Percentiles rank a stretch among this genome's conserved stretches.
Evolutionary conservation across 2,113 vertebrate genomes (phyloP).

Genomic region (Dryoscopus gambensis): DNA sequence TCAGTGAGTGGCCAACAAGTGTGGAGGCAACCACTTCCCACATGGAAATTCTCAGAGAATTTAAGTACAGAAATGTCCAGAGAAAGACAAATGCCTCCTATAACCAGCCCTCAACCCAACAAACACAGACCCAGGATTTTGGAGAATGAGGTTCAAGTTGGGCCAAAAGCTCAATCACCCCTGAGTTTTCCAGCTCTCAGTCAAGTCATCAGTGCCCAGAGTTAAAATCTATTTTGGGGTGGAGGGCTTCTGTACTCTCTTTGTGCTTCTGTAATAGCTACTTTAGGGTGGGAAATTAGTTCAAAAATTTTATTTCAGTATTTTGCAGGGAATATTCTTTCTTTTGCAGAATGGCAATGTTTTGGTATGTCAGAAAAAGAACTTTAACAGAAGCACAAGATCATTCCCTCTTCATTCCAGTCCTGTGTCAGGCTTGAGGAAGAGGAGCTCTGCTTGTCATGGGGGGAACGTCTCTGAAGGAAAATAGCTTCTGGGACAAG

Average conservation of each 20-base stretch:
- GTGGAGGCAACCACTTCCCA: background rate
- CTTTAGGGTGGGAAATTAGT: background rate
- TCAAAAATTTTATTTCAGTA: background rate
- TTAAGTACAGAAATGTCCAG: background rate
- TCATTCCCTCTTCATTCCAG: background rate
- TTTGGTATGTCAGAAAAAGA: background rate
- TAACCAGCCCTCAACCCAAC: background rate
- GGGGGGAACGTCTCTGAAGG: background rate
- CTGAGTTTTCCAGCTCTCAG: background rate
- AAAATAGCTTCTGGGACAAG: background rate
- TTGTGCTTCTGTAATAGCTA: background rate
- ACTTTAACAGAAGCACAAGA: background rate
- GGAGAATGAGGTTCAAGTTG: background rate
- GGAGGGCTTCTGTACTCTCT: background rate
- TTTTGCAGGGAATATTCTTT: background rate
- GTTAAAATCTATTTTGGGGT: background rate
- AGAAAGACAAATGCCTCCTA: background rate
- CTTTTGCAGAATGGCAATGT: background rate
- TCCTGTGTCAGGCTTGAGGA: background rate
- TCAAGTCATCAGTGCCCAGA: background rate
- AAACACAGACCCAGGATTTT: background rate
- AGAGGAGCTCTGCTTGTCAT: background rate
- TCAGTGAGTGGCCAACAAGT: background rate
- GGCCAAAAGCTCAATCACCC: background rate
- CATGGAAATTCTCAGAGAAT: background rate